Base-by-base conservation (phyloP, 2,888 invertebrate genomes). In the Smittia sp. region DNA sequence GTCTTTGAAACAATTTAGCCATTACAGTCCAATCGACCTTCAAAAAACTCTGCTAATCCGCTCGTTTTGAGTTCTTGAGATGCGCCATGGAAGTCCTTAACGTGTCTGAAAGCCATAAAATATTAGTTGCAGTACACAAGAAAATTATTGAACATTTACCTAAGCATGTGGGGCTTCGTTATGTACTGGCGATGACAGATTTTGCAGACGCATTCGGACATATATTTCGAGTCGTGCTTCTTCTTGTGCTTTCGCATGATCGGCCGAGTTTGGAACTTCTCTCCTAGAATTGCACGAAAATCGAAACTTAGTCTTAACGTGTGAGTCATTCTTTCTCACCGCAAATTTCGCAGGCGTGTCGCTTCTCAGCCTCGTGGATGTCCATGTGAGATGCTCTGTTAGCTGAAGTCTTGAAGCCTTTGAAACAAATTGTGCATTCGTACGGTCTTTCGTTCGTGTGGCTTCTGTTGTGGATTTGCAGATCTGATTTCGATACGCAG, bases 171-270 rank as follows among this genome's bases (percentile, higher is more conserved):
- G 1, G 24, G 63, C 4, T 22, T 18, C 1, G 63, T n/a, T 11
- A 63, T 9, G 25, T 63, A 63, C 4, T 13, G 18, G 6, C 15
- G 11, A 4, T 22, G 3, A 18, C 25, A 27, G 32, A 54, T 70
- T 25, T 70, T 25, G n/a, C 72, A 54, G 25, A 72, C 22, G 24
- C 72, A 72, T 15, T 72, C 54, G 2, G 52, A 15, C n/a, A 54
- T 52, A 22, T 72, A 72, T 15, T 62, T 54, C 20, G n/a, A 15
- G 22, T 72, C 72, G 15, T 72, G 72, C 20, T 72, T 72, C 24
- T 72, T 72, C 39, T 52, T 72, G n/a, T 72, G 72, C 15, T 72
- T 72, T 9, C 72, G 27, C 4, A 72, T 27, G 32, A 72, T 72
- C 13, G 72, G 72, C 1, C 72, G 58, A 1, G 72, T 72, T 15